phyloP scores from a whole-genome alignment of 1,140 invertebrate genomes.

The Euura saliciscinereae region DNA sequence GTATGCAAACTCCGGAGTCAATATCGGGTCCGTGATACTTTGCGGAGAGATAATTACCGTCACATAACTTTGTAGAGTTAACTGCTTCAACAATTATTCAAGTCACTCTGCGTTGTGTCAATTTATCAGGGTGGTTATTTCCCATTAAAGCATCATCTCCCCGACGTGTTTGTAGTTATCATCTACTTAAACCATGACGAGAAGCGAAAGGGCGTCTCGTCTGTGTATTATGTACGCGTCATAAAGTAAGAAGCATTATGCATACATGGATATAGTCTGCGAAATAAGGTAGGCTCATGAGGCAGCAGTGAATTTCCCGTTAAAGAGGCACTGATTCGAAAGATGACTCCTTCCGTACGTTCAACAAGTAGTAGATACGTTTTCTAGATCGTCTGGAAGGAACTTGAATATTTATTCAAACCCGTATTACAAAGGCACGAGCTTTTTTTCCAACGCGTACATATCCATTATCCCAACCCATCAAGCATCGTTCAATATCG shows the following conservation, averaged over 20 bases:
- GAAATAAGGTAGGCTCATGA: not conserved
- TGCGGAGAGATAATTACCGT: too few relatives aligned
- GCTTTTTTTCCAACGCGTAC: not conserved
- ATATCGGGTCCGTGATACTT: too few relatives aligned
- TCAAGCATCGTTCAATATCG: not conserved
- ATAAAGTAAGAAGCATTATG: not conserved
- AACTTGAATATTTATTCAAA: not conserved
- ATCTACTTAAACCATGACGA: conserved; percentile 1
- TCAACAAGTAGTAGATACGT: conserved; percentile 4
- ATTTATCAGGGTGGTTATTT: not conserved
- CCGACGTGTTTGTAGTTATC: too few relatives aligned
- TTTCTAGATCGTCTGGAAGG: not conserved
- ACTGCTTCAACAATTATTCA: too few relatives aligned
- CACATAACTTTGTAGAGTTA: too few relatives aligned
- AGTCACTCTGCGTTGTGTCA: not conserved
- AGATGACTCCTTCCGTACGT: not conserved
- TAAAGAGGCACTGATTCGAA: conserved; percentile 2
- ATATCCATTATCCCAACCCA: not conserved
- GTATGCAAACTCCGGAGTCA: too few relatives aligned
- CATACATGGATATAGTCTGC: not conserved
- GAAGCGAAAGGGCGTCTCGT: not conserved
- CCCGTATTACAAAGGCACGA: not conserved
- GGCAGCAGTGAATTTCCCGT: not conserved
- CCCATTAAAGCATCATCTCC: not conserved
- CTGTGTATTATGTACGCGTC: conserved; percentile 1